Evolutionary conservation across 1,140 invertebrate species (phyloP).

Genomic region (Drosophila subpulchrella): DNA sequence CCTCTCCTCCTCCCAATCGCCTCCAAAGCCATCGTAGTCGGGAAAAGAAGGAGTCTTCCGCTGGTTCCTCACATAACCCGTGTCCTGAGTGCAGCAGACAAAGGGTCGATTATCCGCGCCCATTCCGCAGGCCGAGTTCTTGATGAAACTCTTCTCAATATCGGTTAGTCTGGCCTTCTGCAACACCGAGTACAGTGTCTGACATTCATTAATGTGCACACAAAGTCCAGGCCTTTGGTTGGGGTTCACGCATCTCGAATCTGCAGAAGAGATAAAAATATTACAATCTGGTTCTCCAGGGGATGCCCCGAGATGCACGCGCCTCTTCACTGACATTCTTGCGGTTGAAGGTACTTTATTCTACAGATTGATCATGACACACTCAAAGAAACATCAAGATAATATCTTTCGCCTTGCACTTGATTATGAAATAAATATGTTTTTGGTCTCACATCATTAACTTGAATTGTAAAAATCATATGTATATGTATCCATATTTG

Average conservation of each 20-base stretch:
- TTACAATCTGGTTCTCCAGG: slow-evolving; percentile 36
- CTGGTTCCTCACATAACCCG: slow-evolving; percentile 53
- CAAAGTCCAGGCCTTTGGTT: slow-evolving; percentile 64
- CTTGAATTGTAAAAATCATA: too few species aligned
- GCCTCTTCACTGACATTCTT: slow-evolving; percentile 49
- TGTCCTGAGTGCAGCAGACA: slow-evolving; percentile 76
- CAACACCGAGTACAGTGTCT: slow-evolving; percentile 63
- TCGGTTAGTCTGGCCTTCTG: slow-evolving; percentile 41
- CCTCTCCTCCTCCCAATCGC: slow-evolving; percentile 17
- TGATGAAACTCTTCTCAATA: slow-evolving; percentile 55
- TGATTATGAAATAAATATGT: neutral
- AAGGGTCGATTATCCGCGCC: slow-evolving; percentile 53
- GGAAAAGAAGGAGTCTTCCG: slow-evolving; percentile 22
- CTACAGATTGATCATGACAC: slow-evolving; percentile 10
- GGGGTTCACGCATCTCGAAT: slow-evolving; percentile 66
- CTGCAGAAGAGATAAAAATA: slow-evolving; percentile 29
- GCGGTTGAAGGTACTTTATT: slow-evolving; percentile 18
- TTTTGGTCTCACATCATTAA: too few species aligned
- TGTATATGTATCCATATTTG: too few species aligned
- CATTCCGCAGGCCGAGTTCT: slow-evolving; percentile 63
- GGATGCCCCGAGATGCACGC: slow-evolving; percentile 48
- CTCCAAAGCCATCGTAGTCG: slow-evolving; percentile 48
- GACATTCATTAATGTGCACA: slow-evolving; percentile 69
- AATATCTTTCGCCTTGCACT: neutral
- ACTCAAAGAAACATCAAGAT: slow-evolving; percentile 5